phyloP scores from a whole-genome alignment of 2,888 invertebrate species.

The Mimachlamys varia region DNA sequence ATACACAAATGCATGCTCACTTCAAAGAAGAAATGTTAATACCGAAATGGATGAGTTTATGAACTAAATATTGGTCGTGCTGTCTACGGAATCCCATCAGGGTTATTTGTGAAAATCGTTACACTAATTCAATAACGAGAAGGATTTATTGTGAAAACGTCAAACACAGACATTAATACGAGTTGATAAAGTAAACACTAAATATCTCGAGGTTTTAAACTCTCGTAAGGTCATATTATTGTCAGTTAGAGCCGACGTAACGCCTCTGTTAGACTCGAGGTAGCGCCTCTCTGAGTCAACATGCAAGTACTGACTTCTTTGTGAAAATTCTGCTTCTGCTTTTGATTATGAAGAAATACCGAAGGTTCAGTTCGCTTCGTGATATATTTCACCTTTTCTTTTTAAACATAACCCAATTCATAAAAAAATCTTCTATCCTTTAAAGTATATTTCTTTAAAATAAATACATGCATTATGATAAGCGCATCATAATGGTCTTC shows the following conservation, averaged over 20 bases:
- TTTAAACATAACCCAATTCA: background rate
- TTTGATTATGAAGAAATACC: background rate
- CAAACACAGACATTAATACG: background rate
- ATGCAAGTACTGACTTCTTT: background rate
- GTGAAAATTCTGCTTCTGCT: background rate
- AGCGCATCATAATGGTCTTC: no score
- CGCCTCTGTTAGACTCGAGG: background rate
- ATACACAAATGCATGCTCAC: background rate
- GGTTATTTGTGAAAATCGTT: background rate
- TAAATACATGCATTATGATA: no score
- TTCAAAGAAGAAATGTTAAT: background rate
- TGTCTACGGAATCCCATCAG: background rate
- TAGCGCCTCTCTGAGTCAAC: background rate
- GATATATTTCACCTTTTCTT: no score
- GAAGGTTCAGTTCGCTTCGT: background rate
- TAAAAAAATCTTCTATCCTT: background rate
- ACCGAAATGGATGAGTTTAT: background rate
- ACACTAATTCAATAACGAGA: background rate
- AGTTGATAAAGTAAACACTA: background rate
- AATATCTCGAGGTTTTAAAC: background rate
- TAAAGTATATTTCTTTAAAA: background rate
- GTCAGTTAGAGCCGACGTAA: background rate
- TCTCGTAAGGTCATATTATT: background rate
- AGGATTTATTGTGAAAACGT: background rate
- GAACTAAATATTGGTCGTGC: background rate